These are phyloP conservation scores for Pogonomyrmex barbatus DNA, from an alignment of 1,140 invertebrate species.

Conservation along the genomic window DNA sequence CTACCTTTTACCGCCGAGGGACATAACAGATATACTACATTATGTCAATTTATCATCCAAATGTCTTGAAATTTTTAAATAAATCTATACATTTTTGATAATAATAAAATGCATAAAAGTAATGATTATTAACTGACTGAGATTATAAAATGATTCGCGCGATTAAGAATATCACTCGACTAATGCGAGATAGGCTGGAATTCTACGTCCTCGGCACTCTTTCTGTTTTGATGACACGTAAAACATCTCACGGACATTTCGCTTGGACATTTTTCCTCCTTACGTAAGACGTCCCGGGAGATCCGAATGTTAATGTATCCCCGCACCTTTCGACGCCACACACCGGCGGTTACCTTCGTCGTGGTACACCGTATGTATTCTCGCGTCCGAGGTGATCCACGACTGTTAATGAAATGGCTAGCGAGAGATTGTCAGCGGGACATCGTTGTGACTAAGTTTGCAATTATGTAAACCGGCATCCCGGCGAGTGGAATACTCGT, in stretches of 20 bases:
- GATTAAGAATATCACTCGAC: slow-evolving; percentile 47
- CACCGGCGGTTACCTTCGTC: slow-evolving; percentile 39
- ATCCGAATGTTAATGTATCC: slow-evolving; percentile 70
- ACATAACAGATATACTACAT: not conserved
- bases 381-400: slow-evolving; percentile 60
- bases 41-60: not conserved
- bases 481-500: slow-evolving; percentile 49
- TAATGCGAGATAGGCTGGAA: slow-evolving; percentile 57
- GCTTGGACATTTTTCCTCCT: slow-evolving; percentile 62
- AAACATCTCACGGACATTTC: slow-evolving; percentile 37
- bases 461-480: slow-evolving; percentile 69
- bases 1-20: not conserved
- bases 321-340: slow-evolving; percentile 35
- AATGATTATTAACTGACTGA: not conserved
- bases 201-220: slow-evolving; percentile 47
- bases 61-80: not conserved
- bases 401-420: slow-evolving; percentile 58
- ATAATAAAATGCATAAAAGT: not conserved
- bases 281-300: slow-evolving; percentile 55
- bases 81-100: not conserved
- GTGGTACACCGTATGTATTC: slow-evolving; percentile 47
- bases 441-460: slow-evolving; percentile 64
- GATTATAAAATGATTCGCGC: not conserved
- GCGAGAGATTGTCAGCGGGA: slow-evolving; percentile 61
- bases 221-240: slow-evolving; percentile 44